These are phyloP conservation scores for Gallinago media DNA, from an alignment of 2,113 vertebrate genomes.

Conservation along the genomic window DNA sequence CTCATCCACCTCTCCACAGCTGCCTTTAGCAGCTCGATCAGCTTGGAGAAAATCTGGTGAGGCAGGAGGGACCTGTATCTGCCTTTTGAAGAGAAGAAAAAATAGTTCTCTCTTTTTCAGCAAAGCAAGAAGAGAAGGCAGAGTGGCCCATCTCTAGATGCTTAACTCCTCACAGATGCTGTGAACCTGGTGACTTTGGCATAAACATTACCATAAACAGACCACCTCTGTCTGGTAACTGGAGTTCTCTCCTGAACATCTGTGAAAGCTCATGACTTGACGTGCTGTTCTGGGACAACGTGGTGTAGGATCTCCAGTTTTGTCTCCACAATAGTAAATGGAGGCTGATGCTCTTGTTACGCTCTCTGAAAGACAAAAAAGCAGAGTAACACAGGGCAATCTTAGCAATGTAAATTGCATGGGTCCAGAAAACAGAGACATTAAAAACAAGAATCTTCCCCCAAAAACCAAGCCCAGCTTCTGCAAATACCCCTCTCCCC, in stretches of 20 bases:
- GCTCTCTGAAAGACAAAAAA: neutral
- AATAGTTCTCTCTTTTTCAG: neutral
- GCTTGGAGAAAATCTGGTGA: neutral
- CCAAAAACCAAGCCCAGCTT: neutral
- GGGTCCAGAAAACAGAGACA: neutral
- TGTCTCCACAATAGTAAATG: neutral
- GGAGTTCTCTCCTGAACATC: neutral
- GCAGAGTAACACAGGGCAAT: neutral
- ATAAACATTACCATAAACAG: neutral
- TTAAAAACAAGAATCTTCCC: neutral
- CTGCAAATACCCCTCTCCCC: fast-evolving
- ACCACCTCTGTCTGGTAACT: neutral
- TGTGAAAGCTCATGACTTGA: neutral
- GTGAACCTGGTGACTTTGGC: neutral
- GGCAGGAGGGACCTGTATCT: neutral
- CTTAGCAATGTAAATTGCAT: neutral
- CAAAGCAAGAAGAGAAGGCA: neutral
- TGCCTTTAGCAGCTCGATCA: neutral
- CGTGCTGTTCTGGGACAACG: fast-evolving
- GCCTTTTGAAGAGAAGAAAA: neutral
- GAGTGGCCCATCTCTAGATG: neutral
- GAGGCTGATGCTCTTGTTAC: neutral
- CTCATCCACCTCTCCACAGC: neutral
- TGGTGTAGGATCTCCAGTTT: neutral
- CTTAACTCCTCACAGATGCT: neutral